Percentiles rank a stretch among this genome's conserved stretches.
These are phyloP conservation scores for Lepus townsendii DNA, from an alignment of 2,797 vertebrate species.

Conservation along the genomic window DNA sequence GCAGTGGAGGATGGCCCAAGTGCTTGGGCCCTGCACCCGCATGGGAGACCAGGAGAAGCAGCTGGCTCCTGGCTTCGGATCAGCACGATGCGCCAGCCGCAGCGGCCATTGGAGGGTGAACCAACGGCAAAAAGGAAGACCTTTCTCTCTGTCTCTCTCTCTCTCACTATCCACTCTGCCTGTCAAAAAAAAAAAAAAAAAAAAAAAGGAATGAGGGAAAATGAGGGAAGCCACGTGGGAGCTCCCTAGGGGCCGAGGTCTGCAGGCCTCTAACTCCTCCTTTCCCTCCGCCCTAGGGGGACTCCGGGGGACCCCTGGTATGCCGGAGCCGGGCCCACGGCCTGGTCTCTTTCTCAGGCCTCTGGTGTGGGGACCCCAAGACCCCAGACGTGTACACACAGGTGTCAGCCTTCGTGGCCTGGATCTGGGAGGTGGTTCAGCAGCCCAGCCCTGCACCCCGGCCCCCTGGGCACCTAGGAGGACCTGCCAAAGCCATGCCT, in stretches of 20 bases:
- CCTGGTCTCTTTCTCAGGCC: constrained; percentile 90
- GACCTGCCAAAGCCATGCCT: neutral
- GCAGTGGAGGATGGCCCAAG: too few species aligned
- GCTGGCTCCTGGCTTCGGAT: too few species aligned
- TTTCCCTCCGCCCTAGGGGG: constrained; percentile 84
- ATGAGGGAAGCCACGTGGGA: too few species aligned
- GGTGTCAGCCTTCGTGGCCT: constrained; percentile 84
- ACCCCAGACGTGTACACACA: constrained; percentile 91
- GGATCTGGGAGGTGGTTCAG: constrained; percentile 86
- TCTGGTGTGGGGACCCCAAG: constrained; percentile 86
- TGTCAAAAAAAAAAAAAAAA: too few species aligned
- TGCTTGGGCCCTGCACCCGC: too few species aligned
- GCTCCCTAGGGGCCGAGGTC: neutral
- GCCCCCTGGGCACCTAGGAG: rapidly evolving
- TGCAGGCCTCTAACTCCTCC: neutral
- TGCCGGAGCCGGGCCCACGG: constrained; percentile 87
- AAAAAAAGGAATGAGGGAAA: too few species aligned
- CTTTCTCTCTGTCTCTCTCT: too few species aligned
- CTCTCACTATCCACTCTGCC: too few species aligned
- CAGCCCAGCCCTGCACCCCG: neutral
- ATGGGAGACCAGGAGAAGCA: too few species aligned
- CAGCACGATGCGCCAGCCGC: too few species aligned
- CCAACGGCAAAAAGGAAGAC: too few species aligned
- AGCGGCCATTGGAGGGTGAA: too few species aligned
- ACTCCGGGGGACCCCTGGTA: constrained; percentile 91